phyloP scores from a whole-genome alignment of 2,797 vertebrate species.

The Acipenser oxyrinchus region DNA sequence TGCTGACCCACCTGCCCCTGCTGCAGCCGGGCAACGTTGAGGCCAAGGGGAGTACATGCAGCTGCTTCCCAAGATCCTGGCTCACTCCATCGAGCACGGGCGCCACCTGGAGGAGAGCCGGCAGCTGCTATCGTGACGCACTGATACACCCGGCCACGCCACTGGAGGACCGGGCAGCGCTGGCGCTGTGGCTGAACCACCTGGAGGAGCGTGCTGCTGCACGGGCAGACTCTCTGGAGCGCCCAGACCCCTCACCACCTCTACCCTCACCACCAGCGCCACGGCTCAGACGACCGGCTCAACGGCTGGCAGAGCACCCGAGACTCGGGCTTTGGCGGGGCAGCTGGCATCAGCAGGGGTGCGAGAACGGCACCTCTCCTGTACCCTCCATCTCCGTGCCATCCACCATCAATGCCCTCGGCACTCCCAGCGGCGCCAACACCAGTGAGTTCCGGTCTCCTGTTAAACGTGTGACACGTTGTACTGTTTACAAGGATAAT shows the following conservation, averaged over 20 bases:
- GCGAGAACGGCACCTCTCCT: slow-evolving; percentile 90
- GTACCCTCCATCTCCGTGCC: slow-evolving; percentile 79
- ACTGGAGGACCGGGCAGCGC: slow-evolving; percentile 82
- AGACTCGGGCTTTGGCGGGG: slow-evolving; percentile 80
- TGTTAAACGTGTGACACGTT: too few species aligned
- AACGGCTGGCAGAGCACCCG: slow-evolving; percentile 93
- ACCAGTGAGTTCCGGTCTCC: too few species aligned
- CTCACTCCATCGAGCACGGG: slow-evolving; percentile 92
- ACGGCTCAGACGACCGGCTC: slow-evolving; percentile 92
- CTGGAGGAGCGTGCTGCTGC: slow-evolving; percentile 78
- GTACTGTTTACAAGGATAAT: slow-evolving; percentile 74
- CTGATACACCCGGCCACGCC: slow-evolving; percentile 96
- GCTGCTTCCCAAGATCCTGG: slow-evolving; percentile 87
- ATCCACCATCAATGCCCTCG: too few species aligned
- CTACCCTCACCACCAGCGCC: slow-evolving; percentile 91
- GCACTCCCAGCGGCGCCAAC: too few species aligned
- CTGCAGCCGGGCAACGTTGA: slow-evolving; percentile 91
- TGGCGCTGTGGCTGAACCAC: slow-evolving; percentile 97
- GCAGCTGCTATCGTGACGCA: slow-evolving; percentile 92
- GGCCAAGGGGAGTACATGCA: slow-evolving; percentile 96
- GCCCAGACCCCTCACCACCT: slow-evolving; percentile 63
- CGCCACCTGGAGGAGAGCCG: slow-evolving; percentile 94
- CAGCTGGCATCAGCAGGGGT: slow-evolving; percentile 80
- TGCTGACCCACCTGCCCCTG: slow-evolving; percentile 88
- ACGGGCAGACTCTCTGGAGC: slow-evolving; percentile 78